These are phyloP conservation scores for Clunio marinus DNA, from an alignment of 2,888 invertebrate genomes.

Conservation along the genomic window DNA sequence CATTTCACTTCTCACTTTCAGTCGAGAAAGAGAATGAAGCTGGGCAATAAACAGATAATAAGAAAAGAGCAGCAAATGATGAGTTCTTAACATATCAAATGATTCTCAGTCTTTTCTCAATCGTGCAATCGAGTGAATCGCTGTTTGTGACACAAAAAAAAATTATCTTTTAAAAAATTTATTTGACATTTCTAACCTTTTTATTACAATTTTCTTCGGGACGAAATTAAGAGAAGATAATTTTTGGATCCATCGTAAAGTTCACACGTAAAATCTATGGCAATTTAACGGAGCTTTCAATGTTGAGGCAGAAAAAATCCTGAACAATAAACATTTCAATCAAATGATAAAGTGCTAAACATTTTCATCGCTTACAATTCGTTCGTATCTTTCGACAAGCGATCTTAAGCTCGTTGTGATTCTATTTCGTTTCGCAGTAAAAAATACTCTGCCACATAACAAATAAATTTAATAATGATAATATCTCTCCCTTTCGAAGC, in stretches of 20 bases:
- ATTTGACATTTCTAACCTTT: too few species aligned
- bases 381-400: background rate
- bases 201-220: background rate
- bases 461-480: slow-evolving; percentile 37
- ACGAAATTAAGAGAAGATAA: background rate
- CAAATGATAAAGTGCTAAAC: slow-evolving; percentile 27
- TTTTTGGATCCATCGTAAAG: background rate
- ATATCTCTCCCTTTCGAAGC: slow-evolving; percentile 22
- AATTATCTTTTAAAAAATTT: too few species aligned
- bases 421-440: background rate
- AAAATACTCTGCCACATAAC: slow-evolving; percentile 7
- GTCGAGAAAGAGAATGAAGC: too few species aligned
- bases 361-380: background rate
- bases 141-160: background rate
- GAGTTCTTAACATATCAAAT: background rate
- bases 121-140: background rate
- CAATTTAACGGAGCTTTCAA: too few species aligned
- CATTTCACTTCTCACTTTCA: too few species aligned
- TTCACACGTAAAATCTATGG: background rate
- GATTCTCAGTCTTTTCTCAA: background rate
- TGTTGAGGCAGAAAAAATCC: background rate
- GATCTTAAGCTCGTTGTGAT: too few species aligned
- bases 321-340: slow-evolving; percentile 33
- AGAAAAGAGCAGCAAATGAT: background rate
- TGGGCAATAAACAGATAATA: background rate